Evolutionary conservation across 2,113 vertebrate genomes (phyloP).

Genomic region (Nerophis lumbriciformis): DNA sequence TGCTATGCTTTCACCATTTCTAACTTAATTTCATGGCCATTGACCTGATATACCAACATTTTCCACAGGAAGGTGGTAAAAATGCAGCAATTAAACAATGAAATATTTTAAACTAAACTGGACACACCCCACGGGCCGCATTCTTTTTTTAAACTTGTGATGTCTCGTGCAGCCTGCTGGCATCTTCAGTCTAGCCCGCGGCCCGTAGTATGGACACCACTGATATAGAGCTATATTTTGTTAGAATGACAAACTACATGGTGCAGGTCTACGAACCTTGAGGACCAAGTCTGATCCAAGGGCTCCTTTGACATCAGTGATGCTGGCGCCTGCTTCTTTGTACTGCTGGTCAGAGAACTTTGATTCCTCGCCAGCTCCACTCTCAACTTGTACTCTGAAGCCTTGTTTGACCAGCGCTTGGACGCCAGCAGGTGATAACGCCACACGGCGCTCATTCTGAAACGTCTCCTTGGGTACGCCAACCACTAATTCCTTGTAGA

Average conservation of each 20-base stretch:
- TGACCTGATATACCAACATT: too few relatives aligned
- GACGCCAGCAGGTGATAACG: slow-evolving; percentile 62
- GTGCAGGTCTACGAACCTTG: slow-evolving; percentile 44
- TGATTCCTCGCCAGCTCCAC: slow-evolving; percentile 64
- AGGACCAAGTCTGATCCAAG: slow-evolving; percentile 69
- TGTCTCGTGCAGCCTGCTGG: too few relatives aligned
- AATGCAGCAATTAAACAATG: too few relatives aligned
- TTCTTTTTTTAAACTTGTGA: too few relatives aligned
- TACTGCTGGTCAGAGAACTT: slow-evolving; percentile 73
- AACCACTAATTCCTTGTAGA: slow-evolving; percentile 66
- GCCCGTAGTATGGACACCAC: too few relatives aligned
- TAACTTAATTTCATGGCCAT: too few relatives aligned
- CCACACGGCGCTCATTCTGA: slow-evolving; percentile 65
- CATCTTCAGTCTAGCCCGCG: too few relatives aligned
- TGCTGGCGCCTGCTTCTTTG: slow-evolving; percentile 54
- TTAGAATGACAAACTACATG: neutral
- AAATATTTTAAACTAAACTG: too few relatives aligned
- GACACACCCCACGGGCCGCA: too few relatives aligned
- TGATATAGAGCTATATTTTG: neutral
- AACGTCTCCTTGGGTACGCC: slow-evolving; percentile 69
- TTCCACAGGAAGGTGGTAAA: too few relatives aligned
- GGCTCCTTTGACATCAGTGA: slow-evolving; percentile 59
- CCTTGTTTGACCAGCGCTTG: slow-evolving; percentile 71
- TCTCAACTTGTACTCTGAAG: slow-evolving; percentile 68
- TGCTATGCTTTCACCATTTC: too few relatives aligned